A percentile compares a stretch with the other conserved stretches of the same genome.
Conservation (phyloP, 2,888 invertebrate species). For the Eristalis tenax region DNA sequence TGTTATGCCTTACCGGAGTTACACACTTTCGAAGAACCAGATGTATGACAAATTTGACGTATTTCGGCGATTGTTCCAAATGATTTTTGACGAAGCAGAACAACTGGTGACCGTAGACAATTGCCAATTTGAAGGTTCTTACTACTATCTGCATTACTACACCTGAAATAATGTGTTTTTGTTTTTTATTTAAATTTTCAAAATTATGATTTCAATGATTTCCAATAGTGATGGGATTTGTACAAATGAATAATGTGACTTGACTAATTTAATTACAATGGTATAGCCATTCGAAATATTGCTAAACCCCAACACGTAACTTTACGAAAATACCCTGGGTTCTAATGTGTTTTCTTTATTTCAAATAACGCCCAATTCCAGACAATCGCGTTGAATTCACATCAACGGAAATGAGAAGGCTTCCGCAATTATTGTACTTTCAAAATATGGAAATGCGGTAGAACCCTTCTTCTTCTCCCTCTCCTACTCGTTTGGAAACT, state of each 20-base stretch:
- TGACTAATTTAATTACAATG: background rate
- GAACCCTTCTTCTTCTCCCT: too few species aligned
- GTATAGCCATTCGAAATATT: too few species aligned
- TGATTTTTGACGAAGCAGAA: constrained; percentile 80
- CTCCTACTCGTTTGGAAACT: too few species aligned
- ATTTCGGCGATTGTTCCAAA: constrained; percentile 79
- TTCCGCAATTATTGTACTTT: too few species aligned
- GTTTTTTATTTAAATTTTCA: background rate
- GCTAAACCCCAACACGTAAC: too few species aligned
- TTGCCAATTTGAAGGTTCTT: constrained; percentile 76
- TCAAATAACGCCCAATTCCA: too few species aligned
- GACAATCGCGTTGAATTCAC: too few species aligned
- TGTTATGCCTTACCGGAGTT: constrained; percentile 66
- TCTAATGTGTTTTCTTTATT: too few species aligned
- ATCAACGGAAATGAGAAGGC: too few species aligned
- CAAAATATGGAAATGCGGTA: too few species aligned
- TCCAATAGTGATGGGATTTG: background rate
- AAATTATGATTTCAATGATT: background rate
- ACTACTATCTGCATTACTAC: constrained; percentile 74
- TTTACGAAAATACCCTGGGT: too few species aligned
- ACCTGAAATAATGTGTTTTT: constrained; percentile 76
- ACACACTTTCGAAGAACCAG: constrained; percentile 56
- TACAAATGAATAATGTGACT: background rate
- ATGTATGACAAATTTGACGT: constrained; percentile 61
- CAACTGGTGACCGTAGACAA: constrained; percentile 79